A percentile compares a stretch with the other conserved stretches of the same genome.
Conservation (phyloP, 2,797 vertebrate species). For the Natrix natrix region DNA sequence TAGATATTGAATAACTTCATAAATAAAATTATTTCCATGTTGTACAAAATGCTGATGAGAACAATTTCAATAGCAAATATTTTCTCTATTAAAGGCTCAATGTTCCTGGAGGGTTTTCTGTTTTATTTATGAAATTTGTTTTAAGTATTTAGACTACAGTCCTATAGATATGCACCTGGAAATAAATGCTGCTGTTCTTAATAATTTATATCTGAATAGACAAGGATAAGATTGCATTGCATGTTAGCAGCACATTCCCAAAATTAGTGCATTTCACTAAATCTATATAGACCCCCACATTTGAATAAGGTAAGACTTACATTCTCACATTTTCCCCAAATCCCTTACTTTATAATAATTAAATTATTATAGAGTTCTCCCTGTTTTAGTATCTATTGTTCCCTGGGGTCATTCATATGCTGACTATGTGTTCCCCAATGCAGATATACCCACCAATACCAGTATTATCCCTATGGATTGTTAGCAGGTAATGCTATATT, state of each 20-base stretch:
- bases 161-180: background rate
- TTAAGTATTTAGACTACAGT: constrained; percentile 1
- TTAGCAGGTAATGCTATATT: background rate
- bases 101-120: background rate
- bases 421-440: background rate
- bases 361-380: background rate
- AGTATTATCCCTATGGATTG: background rate
- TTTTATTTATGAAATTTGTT: constrained; percentile 10
- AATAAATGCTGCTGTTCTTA: background rate
- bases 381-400: background rate
- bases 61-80: constrained; percentile 36
- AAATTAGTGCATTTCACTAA: background rate
- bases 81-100: constrained; percentile 43
- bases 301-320: background rate
- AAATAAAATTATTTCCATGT: constrained; percentile 17
- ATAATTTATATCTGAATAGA: constrained; percentile 3
- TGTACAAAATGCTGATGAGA: constrained; percentile 20
- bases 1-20: constrained; percentile 51
- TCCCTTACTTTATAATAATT: background rate
- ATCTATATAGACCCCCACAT: background rate
- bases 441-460: background rate
- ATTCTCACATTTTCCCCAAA: background rate
- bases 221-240: background rate
- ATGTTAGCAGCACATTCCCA: background rate
- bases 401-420: background rate